Evolutionary conservation across 2,113 vertebrate species (phyloP), one percentile per base, ranked within the genome.

Genomic region (Sphaerodactylus townsendi): DNA sequence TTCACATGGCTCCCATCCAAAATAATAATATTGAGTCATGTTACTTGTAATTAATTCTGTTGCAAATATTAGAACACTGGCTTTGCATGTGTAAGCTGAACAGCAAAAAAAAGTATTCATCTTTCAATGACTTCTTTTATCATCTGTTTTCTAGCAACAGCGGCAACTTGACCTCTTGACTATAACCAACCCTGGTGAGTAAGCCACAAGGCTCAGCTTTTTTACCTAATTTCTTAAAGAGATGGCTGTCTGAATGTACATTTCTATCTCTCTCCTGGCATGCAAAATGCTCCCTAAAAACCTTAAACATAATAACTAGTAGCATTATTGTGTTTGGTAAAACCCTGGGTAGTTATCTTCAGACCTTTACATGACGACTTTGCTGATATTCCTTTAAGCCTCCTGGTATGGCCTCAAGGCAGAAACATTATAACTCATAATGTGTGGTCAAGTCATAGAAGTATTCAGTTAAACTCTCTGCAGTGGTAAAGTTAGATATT

Each of bases 121-220:
- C 80, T 85, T 93, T 84, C 86, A 92, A 93, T 90, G 93, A 87
- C 77, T 88, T n/a, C 39, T 89, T 89, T 97, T 85, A 93, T 86
- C 85, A 95, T 97, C 95, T 96, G 88, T 97, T 94, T 97, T 97
- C n/a, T 96, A 99, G 99, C 98, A 99, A 97, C 98, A 99, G 92
- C 96, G 98, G 56, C 97, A 93, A 70, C 97, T 99, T 81, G 98
- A 99, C 94, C 98, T 99, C 85, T 94, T 99, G 94, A 99, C 99
- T 77, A 98, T 99, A 95, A 99, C 98, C 95, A 99, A 96, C 95
- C 96, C 97, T 0, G 96, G 99, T 99, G 94, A 97, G 99, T 98
- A 91, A 91, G 87, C 86, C 89, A 89, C 50, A 89, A 94, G 0
- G 3, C 13, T 50, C 0, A 1, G 7, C 39, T 75, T 10, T 87